Evolutionary conservation across 2,888 invertebrate genomes (phyloP).

Genomic region (Suillia variegata): DNA sequence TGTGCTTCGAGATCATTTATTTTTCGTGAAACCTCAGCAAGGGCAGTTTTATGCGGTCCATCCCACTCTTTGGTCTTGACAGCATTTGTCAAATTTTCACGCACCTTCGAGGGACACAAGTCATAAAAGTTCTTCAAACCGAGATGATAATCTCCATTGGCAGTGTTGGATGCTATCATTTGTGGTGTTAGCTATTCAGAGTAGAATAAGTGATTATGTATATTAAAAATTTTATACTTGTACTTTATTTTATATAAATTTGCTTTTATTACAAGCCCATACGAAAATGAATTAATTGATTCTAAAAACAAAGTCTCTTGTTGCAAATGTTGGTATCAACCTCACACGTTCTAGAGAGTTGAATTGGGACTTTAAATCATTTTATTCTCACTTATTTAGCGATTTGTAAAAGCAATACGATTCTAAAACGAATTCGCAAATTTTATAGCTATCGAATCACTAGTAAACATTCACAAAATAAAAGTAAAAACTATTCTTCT

Average conservation of each 20-base stretch:
- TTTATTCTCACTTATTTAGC: no score
- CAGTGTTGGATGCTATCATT: constrained; percentile 68
- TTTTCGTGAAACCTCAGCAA: constrained; percentile 78
- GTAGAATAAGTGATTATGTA: neutral
- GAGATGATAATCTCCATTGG: constrained; percentile 77
- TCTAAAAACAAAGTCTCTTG: no score
- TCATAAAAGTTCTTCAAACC: constrained; percentile 86
- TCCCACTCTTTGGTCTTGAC: constrained; percentile 86
- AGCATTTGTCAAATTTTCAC: constrained; percentile 80
- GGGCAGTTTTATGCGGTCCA: constrained; percentile 75
- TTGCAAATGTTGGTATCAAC: no score
- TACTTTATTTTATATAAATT: neutral
- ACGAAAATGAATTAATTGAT: no score
- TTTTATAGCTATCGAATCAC: no score
- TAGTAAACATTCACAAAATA: no score
- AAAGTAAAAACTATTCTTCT: no score
- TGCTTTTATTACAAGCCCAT: no score
- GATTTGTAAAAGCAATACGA: no score
- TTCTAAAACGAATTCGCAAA: no score
- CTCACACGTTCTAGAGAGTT: no score
- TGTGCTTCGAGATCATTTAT: constrained; percentile 75
- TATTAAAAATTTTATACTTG: neutral
- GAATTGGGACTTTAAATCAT: no score
- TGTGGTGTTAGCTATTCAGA: constrained; percentile 48
- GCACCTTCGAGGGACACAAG: constrained; percentile 82